A percentile compares a stretch with the other conserved stretches of the same genome.
Conservation (phyloP, 2,797 vertebrate genomes). For the Pterois miles region DNA sequence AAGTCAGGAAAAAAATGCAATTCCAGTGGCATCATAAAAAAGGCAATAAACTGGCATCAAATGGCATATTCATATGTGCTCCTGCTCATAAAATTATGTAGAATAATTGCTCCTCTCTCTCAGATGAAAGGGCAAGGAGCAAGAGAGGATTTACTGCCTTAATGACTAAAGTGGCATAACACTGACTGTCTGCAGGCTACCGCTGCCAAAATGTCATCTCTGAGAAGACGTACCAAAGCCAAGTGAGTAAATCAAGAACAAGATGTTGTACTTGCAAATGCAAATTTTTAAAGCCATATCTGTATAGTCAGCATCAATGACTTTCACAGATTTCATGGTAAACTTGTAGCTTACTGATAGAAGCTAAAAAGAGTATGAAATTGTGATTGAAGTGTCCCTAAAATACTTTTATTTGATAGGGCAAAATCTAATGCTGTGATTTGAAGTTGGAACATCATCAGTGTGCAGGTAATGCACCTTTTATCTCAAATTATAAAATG, state of each 20-base stretch:
- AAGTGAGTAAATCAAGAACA: conserved; percentile 61
- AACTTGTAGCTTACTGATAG: neutral
- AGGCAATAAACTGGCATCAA: conserved; percentile 47
- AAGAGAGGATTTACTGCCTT: conserved; percentile 58
- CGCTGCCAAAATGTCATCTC: conserved; percentile 47
- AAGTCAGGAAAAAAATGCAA: conserved; percentile 33
- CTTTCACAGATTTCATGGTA: neutral
- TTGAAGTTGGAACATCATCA: neutral
- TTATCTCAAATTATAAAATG: neutral
- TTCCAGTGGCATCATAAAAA: conserved; percentile 64
- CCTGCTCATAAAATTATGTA: conserved; percentile 52
- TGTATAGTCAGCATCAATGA: rapidly evolving
- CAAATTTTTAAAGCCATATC: neutral
- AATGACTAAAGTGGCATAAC: conserved; percentile 58
- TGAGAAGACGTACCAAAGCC: conserved; percentile 37
- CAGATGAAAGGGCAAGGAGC: conserved; percentile 41
- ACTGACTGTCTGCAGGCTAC: conserved; percentile 43
- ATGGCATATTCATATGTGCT: conserved; percentile 56
- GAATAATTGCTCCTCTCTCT: conserved; percentile 52
- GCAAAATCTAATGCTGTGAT: neutral
- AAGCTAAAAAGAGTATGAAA: neutral
- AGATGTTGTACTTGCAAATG: neutral
- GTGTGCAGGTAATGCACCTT: neutral
- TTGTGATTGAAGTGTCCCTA: neutral
- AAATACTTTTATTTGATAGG: neutral